Evolutionary conservation across 2,888 invertebrate genomes (phyloP).

Genomic region (Desoria tigrina): DNA sequence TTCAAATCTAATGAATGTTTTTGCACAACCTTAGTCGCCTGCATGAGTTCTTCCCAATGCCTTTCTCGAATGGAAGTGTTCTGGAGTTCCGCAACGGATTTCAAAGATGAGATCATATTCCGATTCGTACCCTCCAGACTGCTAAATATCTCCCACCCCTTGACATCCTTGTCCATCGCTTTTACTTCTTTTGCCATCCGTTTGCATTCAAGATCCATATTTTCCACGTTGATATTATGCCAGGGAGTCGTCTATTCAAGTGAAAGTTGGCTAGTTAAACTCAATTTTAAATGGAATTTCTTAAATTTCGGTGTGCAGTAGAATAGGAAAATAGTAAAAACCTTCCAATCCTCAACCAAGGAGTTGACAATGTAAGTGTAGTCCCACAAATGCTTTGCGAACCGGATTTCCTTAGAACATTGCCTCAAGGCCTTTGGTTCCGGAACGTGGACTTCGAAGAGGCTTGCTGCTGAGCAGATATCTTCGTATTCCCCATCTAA

Average conservation of each 20-base stretch:
- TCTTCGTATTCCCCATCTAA: constrained; percentile 83
- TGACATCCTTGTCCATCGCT: constrained; percentile 92
- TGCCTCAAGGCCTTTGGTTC: constrained; percentile 91
- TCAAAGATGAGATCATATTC: constrained; percentile 91
- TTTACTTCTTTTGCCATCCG: constrained; percentile 94
- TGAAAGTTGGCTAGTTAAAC: too few relatives aligned
- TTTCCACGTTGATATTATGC: constrained; percentile 95
- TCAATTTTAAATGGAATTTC: too few relatives aligned
- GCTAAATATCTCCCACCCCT: constrained; percentile 87
- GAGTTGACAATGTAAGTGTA: constrained; percentile 86
- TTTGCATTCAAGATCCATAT: constrained; percentile 98
- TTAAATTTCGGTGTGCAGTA: too few relatives aligned
- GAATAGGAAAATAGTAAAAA: too few relatives aligned
- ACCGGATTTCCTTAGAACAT: constrained; percentile 83
- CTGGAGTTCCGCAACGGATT: constrained; percentile 92
- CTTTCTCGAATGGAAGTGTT: constrained; percentile 94
- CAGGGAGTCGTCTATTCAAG: constrained; percentile 93
- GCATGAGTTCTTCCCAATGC: constrained; percentile 96
- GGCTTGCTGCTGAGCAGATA: constrained; percentile 83
- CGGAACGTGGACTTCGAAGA: constrained; percentile 92
- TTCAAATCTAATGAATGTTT: too few relatives aligned
- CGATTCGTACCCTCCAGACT: constrained; percentile 88
- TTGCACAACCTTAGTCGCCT: constrained; percentile 87
- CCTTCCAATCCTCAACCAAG: constrained; percentile 95
- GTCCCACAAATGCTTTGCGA: constrained; percentile 87